A percentile compares a stretch with the other conserved stretches of the same genome.
Conservation (phyloP, 2,888 invertebrate species). For the Andrena haemorrhoa region DNA sequence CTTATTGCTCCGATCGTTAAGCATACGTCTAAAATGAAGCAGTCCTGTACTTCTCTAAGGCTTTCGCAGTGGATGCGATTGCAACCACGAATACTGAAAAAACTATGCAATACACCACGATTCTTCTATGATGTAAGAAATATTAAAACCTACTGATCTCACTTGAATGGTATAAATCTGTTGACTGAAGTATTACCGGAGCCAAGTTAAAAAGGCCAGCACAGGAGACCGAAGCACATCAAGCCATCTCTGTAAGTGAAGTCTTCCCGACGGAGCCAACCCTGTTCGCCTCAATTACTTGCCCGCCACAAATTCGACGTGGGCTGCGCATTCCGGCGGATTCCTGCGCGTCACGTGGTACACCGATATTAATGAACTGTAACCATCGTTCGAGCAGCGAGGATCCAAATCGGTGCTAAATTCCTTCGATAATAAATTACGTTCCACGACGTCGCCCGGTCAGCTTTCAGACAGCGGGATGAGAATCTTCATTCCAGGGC, state of each 20-base stretch:
- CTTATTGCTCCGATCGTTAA: too few species aligned
- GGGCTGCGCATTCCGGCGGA: constrained; percentile 61
- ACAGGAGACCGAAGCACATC: constrained; percentile 4
- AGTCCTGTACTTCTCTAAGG: too few species aligned
- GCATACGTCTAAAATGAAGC: too few species aligned
- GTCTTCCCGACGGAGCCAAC: constrained; percentile 51
- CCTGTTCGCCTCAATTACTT: constrained; percentile 60
- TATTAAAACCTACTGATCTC: too few species aligned
- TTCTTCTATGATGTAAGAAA: too few species aligned
- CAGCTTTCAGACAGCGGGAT: background rate
- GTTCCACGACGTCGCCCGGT: constrained; percentile 14
- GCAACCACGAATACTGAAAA: too few species aligned
- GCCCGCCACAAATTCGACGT: constrained; percentile 68
- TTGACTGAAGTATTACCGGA: background rate
- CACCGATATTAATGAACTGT: constrained; percentile 71
- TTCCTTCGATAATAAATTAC: constrained; percentile 56
- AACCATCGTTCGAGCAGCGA: constrained; percentile 61
- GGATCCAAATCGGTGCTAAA: constrained; percentile 55
- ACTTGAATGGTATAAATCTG: background rate
- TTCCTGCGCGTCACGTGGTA: constrained; percentile 67
- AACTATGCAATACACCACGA: too few species aligned
- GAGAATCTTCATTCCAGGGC: background rate
- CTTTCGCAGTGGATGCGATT: too few species aligned
- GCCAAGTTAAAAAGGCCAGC: background rate
- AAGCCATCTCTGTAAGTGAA: constrained; percentile 52